These are phyloP conservation scores for Eupithecia exiguata DNA, from an alignment of 2,888 invertebrate species.

Conservation along the genomic window DNA sequence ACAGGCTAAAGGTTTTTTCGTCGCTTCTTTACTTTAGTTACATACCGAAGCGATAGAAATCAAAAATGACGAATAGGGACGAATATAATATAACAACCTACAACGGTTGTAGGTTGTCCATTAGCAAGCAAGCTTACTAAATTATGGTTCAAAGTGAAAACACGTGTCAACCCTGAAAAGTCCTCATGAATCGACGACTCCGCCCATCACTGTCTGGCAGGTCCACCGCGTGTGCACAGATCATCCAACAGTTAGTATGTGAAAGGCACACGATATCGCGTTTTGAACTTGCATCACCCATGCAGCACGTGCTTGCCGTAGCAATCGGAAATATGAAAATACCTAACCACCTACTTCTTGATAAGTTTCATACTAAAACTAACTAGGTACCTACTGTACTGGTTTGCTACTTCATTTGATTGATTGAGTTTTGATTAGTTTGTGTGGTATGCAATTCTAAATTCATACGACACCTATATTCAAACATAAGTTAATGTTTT, in stretches of 20 bases:
- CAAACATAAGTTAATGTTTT: no score
- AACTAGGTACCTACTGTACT: not conserved
- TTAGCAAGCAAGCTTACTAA: not conserved
- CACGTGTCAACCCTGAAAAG: slow-evolving; percentile 9
- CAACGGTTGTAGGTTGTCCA: not conserved
- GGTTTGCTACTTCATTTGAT: not conserved
- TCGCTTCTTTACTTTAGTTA: no score
- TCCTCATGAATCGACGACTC: slow-evolving; percentile 7
- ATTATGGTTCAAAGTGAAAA: not conserved
- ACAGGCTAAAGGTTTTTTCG: no score
- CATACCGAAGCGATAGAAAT: no score
- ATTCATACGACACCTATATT: no score
- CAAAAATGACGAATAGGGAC: not conserved
- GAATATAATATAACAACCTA: not conserved
- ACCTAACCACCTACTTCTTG: not conserved
- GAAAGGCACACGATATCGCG: slow-evolving; percentile 15
- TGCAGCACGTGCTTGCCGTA: slow-evolving; percentile 26
- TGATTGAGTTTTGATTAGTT: not conserved
- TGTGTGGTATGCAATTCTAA: no score
- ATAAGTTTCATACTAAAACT: not conserved
- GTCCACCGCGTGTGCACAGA: slow-evolving; percentile 15
- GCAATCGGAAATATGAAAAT: not conserved
- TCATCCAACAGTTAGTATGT: slow-evolving; percentile 11
- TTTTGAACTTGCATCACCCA: slow-evolving; percentile 33
- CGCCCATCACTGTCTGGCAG: slow-evolving; percentile 8